Percentiles rank a stretch among this genome's conserved stretches.
phyloP scores from a whole-genome alignment of 2,113 vertebrate species.

The Orthonyx spaldingii region DNA sequence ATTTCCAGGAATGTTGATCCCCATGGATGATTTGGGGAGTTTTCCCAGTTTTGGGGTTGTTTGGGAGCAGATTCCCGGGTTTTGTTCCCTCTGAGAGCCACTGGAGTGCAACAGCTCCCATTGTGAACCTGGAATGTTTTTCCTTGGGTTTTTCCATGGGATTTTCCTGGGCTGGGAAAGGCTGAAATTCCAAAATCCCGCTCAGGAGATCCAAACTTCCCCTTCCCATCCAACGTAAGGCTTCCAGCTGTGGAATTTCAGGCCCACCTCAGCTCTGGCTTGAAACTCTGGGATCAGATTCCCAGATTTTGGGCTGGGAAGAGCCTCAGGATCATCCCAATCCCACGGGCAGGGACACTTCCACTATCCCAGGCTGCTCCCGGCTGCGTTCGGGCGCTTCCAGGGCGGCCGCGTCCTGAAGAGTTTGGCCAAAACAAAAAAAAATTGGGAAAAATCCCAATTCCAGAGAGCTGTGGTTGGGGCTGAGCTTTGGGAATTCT shows the following conservation, averaged over 20 bases:
- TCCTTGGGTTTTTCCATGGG: no score
- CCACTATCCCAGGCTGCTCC: not conserved
- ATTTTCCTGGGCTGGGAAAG: not conserved
- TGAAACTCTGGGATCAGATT: not conserved
- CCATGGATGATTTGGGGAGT: not conserved
- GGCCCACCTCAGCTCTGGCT: rapidly evolving
- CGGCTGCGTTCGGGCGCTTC: not conserved
- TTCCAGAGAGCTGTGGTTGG: not conserved
- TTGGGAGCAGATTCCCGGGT: not conserved
- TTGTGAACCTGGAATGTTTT: not conserved
- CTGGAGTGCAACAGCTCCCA: not conserved
- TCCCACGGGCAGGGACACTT: not conserved
- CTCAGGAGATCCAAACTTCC: not conserved
- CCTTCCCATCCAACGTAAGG: not conserved
- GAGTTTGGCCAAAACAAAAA: not conserved
- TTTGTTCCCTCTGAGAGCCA: rapidly evolving
- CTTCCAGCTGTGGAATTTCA: not conserved
- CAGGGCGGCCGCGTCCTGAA: not conserved
- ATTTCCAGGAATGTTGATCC: not conserved
- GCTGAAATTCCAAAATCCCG: not conserved
- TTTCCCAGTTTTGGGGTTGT: rapidly evolving
- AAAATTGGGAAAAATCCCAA: not conserved
- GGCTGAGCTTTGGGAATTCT: not conserved
- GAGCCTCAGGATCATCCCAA: not conserved
- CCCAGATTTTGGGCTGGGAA: not conserved